Evolutionary conservation across 2,888 invertebrate species (phyloP).

Genomic region (Cryptocheilus praepositus): DNA sequence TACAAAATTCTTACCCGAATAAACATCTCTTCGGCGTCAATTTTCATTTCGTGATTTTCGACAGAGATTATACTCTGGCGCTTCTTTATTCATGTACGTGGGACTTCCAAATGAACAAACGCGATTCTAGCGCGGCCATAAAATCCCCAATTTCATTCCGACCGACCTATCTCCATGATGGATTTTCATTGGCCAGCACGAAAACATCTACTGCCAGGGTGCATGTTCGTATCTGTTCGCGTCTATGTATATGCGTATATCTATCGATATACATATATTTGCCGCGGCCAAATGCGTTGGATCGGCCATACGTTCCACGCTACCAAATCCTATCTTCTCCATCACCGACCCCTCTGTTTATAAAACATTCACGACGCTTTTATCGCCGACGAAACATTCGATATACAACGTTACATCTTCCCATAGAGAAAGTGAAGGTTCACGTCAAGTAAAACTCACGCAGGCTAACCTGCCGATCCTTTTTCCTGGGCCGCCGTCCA

Average conservation of each 20-base stretch:
- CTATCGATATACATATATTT: slow-evolving; percentile 5
- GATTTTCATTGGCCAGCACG: slow-evolving; percentile 1
- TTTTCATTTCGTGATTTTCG: slow-evolving; percentile 5
- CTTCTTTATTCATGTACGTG: slow-evolving; percentile 2
- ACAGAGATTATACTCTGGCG: not conserved
- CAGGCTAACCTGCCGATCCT: not conserved
- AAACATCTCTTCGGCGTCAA: not conserved
- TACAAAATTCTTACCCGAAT: not conserved
- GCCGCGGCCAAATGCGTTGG: not conserved
- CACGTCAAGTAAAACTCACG: not conserved
- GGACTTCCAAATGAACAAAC: not conserved
- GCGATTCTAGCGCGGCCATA: slow-evolving; percentile 1
- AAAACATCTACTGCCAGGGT: too few species aligned
- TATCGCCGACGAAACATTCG: slow-evolving; percentile 23
- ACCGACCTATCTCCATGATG: slow-evolving; percentile 4
- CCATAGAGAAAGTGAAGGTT: not conserved
- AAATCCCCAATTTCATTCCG: slow-evolving; percentile 4
- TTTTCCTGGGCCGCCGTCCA: not conserved
- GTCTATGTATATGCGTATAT: too few species aligned
- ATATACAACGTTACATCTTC: not conserved
- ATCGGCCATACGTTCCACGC: not conserved
- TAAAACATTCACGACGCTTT: slow-evolving; percentile 37
- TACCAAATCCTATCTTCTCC: slow-evolving; percentile 12
- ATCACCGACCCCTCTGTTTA: slow-evolving; percentile 18
- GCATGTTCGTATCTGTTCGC: too few species aligned